These are phyloP conservation scores for Danaus plexippus DNA, from an alignment of 1,140 invertebrate genomes.

Conservation along the genomic window DNA sequence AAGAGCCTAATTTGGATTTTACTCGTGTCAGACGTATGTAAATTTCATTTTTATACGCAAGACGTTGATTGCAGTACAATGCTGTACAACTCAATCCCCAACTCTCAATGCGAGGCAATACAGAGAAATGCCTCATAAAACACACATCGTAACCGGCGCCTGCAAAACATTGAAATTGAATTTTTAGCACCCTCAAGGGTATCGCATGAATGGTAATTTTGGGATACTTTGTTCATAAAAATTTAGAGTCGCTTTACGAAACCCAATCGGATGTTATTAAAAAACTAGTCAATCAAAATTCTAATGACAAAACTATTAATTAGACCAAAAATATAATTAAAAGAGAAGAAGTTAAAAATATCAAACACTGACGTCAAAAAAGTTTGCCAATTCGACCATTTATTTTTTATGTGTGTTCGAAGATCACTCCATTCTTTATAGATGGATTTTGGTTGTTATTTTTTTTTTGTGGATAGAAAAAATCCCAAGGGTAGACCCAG, in stretches of 20 bases:
- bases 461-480: too few relatives aligned
- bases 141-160: constrained; percentile 28
- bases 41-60: constrained; percentile 12
- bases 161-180: constrained; percentile 44
- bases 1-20: constrained; percentile 6
- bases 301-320: too few relatives aligned
- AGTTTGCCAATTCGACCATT: too few relatives aligned
- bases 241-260: constrained; percentile 15
- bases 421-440: too few relatives aligned
- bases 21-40: constrained; percentile 9
- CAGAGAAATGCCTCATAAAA: constrained; percentile 43
- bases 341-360: too few relatives aligned
- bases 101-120: constrained; percentile 24
- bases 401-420: too few relatives aligned
- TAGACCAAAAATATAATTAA: too few relatives aligned
- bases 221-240: constrained; percentile 25
- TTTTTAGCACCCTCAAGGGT: constrained; percentile 35
- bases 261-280: too few relatives aligned
- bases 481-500: too few relatives aligned
- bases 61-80: constrained; percentile 19
- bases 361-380: too few relatives aligned
- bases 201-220: constrained; percentile 29
- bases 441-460: too few relatives aligned
- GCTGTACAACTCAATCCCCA: constrained; percentile 20
- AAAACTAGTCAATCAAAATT: too few relatives aligned